Percentiles rank a stretch among this genome's conserved stretches.
Conservation (phyloP, 2,888 invertebrate genomes). For the Noctua janthe region DNA sequence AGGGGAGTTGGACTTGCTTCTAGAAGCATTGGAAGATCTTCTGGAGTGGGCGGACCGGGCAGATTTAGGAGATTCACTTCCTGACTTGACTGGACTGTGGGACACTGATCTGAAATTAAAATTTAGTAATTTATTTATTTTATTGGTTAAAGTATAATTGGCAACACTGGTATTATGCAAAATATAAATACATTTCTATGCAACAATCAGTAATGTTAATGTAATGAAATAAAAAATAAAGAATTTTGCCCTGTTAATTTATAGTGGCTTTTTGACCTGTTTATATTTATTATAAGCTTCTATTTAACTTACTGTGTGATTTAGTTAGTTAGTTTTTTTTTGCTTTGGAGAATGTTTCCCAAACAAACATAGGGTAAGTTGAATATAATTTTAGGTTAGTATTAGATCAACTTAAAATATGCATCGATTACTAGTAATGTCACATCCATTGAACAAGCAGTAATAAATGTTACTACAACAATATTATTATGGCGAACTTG, state of each 20-base stretch:
- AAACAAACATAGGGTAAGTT: neutral
- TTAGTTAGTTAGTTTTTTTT: neutral
- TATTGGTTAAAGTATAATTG: neutral
- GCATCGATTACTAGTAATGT: neutral
- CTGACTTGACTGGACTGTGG: slow-evolving; percentile 83
- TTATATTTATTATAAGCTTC: too few species aligned
- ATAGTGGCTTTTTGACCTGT: too few species aligned
- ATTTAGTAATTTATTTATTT: neutral
- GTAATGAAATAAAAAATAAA: neutral
- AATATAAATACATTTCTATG: neutral
- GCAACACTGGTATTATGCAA: neutral
- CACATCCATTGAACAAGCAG: neutral
- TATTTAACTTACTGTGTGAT: too few species aligned
- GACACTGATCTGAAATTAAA: slow-evolving; percentile 82
- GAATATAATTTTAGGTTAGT: neutral
- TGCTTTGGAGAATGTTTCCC: too few species aligned
- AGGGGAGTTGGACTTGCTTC: slow-evolving; percentile 87
- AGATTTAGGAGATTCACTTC: slow-evolving; percentile 86
- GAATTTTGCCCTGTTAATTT: neutral
- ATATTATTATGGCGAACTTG: neutral
- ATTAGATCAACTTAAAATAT: neutral
- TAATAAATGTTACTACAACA: neutral
- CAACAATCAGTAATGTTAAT: neutral
- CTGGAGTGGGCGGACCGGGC: slow-evolving; percentile 79
- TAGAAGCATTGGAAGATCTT: slow-evolving; percentile 83